phyloP scores from a whole-genome alignment of 2,797 vertebrate genomes.

The Argentina silus region DNA sequence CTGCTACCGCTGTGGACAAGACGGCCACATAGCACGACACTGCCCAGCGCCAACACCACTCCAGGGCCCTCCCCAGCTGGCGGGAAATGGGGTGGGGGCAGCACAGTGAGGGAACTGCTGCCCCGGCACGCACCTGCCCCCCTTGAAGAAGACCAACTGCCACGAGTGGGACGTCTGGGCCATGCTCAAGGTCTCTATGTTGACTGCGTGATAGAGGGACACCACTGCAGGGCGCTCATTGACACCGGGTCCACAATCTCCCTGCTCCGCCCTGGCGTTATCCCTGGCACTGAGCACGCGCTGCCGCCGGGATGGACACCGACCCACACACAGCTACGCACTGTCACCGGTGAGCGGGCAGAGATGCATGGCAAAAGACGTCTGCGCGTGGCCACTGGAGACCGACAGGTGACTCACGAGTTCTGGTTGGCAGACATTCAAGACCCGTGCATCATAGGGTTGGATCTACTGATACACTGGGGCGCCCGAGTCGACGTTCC shows the following conservation, averaged over 20 bases:
- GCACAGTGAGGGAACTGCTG: not conserved
- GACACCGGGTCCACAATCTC: conserved; percentile 7
- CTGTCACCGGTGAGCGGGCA: not conserved
- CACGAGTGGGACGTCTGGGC: not conserved
- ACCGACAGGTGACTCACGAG: too few species aligned
- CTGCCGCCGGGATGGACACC: not conserved
- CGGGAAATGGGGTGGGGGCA: not conserved
- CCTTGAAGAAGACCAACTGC: too few species aligned
- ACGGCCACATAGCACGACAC: not conserved
- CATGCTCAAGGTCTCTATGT: conserved; percentile 2
- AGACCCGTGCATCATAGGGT: too few species aligned
- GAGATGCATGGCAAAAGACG: not conserved
- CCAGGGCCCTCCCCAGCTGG: not conserved
- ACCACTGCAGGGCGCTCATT: not conserved
- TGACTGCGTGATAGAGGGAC: not conserved
- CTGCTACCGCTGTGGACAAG: not conserved
- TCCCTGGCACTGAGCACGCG: not conserved
- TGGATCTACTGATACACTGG: too few species aligned
- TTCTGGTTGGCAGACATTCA: too few species aligned
- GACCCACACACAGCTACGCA: not conserved
- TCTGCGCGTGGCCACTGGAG: not conserved
- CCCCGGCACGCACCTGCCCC: not conserved
- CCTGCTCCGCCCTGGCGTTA: conserved; percentile 13
- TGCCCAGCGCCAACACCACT: not conserved
- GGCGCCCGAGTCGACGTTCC: too few species aligned